These are phyloP conservation scores for Poeciliopsis infans DNA, from an alignment of 2,797 vertebrate species.

Conservation along the genomic window DNA sequence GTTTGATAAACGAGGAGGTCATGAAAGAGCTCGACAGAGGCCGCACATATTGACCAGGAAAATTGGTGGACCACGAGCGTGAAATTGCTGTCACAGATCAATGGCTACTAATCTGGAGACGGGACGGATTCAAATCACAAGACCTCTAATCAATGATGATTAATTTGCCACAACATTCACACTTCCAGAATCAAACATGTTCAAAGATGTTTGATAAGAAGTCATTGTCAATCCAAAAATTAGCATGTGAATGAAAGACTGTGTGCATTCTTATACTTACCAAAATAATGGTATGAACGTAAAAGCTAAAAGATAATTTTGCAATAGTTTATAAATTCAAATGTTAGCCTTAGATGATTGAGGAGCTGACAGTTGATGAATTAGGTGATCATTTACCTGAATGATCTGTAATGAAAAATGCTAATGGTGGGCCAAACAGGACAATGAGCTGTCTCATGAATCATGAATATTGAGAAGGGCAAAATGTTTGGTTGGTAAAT, in stretches of 20 bases:
- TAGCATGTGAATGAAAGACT: constrained; percentile 19
- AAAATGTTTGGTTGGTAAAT: constrained; percentile 24
- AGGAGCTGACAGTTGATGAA: constrained; percentile 13
- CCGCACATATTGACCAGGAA: constrained; percentile 65
- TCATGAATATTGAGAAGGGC: constrained; percentile 40
- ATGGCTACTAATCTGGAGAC: constrained; percentile 84
- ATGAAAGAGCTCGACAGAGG: constrained; percentile 50
- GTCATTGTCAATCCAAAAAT: constrained; percentile 74
- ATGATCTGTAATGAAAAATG: constrained; percentile 37
- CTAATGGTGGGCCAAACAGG: constrained; percentile 23
- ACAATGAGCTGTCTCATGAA: constrained; percentile 40
- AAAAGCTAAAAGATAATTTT: constrained; percentile 5
- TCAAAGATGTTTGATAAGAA: constrained; percentile 79
- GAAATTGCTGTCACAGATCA: constrained; percentile 85
- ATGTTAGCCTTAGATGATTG: not conserved
- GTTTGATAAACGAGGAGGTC: constrained; percentile 69
- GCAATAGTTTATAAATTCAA: constrained; percentile 14
- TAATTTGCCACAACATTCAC: constrained; percentile 83
- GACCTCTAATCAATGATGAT: constrained; percentile 85
- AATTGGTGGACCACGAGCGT: constrained; percentile 69
- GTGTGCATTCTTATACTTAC: constrained; percentile 15
- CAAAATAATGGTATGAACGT: constrained; percentile 17
- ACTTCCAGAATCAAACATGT: constrained; percentile 80
- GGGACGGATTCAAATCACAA: constrained; percentile 77
- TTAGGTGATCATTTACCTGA: constrained; percentile 31